Conservation (phyloP, 1,140 invertebrate genomes). For the Proctacanthus coquilletti region DNA sequence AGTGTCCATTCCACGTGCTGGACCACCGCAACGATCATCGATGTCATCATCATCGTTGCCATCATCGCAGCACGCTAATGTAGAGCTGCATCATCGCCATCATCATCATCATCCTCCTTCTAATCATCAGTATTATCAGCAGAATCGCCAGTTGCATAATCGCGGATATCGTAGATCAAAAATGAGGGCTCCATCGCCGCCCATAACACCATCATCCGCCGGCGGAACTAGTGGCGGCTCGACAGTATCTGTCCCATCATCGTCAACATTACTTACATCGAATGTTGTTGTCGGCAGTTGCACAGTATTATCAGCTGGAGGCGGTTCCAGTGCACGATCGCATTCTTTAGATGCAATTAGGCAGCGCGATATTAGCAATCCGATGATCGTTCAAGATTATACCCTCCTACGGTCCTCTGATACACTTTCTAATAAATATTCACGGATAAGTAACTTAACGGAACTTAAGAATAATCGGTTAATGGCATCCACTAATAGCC, state of each 20-base stretch:
- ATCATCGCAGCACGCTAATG: too few relatives aligned
- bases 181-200: conserved; percentile 9
- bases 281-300: background rate
- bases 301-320: background rate
- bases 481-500: conserved; percentile 18
- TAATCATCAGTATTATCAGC: conserved; percentile 5
- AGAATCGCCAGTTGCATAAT: conserved; percentile 10
- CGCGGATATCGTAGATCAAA: conserved; percentile 15
- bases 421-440: background rate
- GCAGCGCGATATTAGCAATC: background rate
- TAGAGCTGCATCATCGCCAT: background rate
- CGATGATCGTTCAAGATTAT: too few relatives aligned
- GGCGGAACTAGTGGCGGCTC: background rate
- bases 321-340: conserved; percentile 2
- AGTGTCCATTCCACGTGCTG: conserved; percentile 5
- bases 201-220: background rate
- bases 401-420: too few relatives aligned
- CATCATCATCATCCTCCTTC: conserved; percentile 2
- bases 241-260: background rate
- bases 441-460: background rate
- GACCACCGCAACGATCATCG: background rate
- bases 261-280: background rate
- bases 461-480: conserved; percentile 1
- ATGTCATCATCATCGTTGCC: background rate
- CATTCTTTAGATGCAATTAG: conserved; percentile 5